phyloP scores from a whole-genome alignment of 2,797 vertebrate genomes.

The Uromys caudimaculatus region DNA sequence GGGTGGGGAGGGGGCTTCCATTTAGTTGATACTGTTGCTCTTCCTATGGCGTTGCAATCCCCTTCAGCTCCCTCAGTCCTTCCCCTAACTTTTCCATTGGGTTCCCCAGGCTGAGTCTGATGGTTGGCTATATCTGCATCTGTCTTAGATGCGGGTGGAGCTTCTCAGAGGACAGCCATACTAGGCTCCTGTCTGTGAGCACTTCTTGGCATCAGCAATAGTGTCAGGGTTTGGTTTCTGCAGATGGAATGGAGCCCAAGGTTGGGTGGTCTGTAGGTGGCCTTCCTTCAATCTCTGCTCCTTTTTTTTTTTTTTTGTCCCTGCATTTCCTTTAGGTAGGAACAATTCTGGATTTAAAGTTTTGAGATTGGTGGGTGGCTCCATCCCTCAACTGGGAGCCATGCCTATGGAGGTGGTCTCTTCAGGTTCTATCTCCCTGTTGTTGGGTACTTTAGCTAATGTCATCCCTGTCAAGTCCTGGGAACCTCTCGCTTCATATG shows the following conservation, averaged over 20 bases:
- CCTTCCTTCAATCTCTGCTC: not conserved
- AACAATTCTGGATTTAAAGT: not conserved
- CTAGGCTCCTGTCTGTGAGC: not conserved
- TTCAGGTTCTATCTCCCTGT: not conserved
- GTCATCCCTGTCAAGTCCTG: not conserved
- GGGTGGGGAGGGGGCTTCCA: too few relatives aligned
- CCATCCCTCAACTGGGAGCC: not conserved
- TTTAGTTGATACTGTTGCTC: not conserved
- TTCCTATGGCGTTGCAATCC: not conserved
- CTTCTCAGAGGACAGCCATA: not conserved
- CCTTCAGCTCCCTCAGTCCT: not conserved
- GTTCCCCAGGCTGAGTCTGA: not conserved
- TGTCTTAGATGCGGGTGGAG: not conserved
- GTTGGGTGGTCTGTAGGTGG: not conserved
- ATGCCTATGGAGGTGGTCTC: not conserved
- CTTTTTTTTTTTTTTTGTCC: not conserved
- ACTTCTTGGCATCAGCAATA: not conserved
- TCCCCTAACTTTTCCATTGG: not conserved
- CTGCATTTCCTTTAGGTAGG: not conserved
- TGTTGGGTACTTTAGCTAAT: not conserved
- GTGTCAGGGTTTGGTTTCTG: not conserved
- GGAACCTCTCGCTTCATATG: not conserved
- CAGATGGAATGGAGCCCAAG: not conserved
- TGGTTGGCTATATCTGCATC: not conserved
- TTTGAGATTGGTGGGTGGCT: not conserved